Evolutionary conservation across 2,113 vertebrate genomes (phyloP).

Genomic region (Catharus minimus): DNA sequence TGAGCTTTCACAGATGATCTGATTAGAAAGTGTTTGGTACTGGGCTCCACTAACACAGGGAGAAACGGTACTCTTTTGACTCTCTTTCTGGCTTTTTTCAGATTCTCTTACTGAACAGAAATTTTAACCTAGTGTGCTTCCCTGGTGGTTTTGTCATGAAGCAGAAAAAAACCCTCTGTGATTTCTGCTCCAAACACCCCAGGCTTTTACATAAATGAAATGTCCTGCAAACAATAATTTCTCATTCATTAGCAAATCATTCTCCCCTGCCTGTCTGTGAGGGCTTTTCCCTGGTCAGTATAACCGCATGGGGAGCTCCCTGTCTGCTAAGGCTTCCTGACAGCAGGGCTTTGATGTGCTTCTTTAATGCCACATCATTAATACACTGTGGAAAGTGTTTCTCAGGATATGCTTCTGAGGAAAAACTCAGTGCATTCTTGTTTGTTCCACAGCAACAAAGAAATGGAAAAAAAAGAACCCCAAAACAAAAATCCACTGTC

Average conservation of each 20-base stretch:
- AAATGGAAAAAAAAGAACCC: neutral
- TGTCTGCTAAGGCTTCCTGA: neutral
- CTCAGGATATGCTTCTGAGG: neutral
- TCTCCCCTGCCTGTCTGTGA: fast-evolving
- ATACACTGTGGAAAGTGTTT: neutral
- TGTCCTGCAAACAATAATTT: neutral
- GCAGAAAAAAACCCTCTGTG: fast-evolving
- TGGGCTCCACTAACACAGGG: neutral
- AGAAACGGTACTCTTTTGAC: neutral
- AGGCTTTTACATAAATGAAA: neutral
- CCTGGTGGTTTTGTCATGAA: neutral
- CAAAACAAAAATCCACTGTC: neutral
- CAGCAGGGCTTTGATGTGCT: neutral
- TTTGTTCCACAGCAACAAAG: neutral
- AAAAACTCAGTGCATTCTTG: neutral
- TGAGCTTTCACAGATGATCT: neutral
- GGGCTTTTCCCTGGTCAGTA: neutral
- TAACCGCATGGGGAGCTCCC: neutral
- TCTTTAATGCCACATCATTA: neutral
- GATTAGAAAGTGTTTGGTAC: neutral
- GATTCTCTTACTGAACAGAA: neutral
- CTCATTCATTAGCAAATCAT: neutral
- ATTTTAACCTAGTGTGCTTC: neutral
- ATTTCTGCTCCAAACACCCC: neutral
- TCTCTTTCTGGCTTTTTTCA: neutral